Evolutionary conservation across 2,113 vertebrate species (phyloP).

Genomic region (Neogale vison): DNA sequence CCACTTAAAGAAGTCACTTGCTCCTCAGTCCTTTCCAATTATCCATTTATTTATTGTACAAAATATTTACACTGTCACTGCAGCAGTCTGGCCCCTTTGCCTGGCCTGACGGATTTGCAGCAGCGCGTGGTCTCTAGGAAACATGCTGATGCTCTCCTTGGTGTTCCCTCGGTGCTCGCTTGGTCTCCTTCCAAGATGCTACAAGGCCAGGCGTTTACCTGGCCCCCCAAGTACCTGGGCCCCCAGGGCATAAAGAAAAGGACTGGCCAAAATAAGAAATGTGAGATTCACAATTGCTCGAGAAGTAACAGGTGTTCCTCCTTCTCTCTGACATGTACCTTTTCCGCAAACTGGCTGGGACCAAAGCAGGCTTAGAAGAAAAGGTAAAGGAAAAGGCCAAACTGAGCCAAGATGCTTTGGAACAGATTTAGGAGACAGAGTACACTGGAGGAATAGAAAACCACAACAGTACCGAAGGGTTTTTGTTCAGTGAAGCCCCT

Average conservation of each 20-base stretch:
- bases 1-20: constrained; percentile 30
- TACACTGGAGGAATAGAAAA: constrained; percentile 55
- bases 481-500: constrained; percentile 40
- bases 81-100: constrained; percentile 73
- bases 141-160: constrained; percentile 61
- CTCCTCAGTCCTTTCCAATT: constrained; percentile 31
- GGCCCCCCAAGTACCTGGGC: constrained; percentile 57
- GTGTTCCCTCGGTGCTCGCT: constrained; percentile 44
- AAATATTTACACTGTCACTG: constrained; percentile 87
- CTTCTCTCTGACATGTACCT: constrained; percentile 53
- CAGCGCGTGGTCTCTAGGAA: constrained; percentile 72
- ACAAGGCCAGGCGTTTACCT: constrained; percentile 46
- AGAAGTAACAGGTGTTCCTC: constrained; percentile 48
- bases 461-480: constrained; percentile 57
- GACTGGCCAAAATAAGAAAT: constrained; percentile 74
- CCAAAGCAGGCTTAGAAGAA: constrained; percentile 52
- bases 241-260: constrained; percentile 78
- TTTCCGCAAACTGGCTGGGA: constrained; percentile 6
- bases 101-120: constrained; percentile 63
- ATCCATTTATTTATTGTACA: constrained; percentile 89
- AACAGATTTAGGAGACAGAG: constrained; percentile 40
- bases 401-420: constrained; percentile 58
- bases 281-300: constrained; percentile 39
- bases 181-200: constrained; percentile 40
- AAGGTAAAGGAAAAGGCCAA: constrained; percentile 38